Percentiles rank a stretch among this genome's conserved stretches.
Conservation (phyloP, 1,140 invertebrate genomes). For the Drosophila repleta region DNA sequence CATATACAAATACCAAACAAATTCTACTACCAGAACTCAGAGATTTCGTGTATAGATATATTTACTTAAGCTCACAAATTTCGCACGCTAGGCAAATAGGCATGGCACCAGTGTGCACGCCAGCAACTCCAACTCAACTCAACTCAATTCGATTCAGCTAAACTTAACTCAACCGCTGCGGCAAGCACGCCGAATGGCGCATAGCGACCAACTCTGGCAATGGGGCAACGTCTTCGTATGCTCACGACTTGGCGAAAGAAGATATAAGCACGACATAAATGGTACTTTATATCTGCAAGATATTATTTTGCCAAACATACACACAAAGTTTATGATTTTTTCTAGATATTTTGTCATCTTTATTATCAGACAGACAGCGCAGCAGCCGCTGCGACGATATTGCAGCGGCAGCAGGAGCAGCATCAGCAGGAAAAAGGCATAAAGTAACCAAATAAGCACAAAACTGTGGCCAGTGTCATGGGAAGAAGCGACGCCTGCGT, state of each 20-base stretch:
- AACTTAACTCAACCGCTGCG: conserved; percentile 37
- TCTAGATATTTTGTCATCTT: conserved; percentile 83
- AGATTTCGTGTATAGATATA: too few relatives aligned
- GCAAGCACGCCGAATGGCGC: conserved; percentile 44
- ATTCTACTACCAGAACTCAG: too few relatives aligned
- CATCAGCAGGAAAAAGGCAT: conserved; percentile 56
- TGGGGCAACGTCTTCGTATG: conserved; percentile 29
- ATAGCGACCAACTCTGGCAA: conserved; percentile 24
- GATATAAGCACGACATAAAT: conserved; percentile 83
- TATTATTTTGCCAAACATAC: conserved; percentile 83
- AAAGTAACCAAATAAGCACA: conserved; percentile 79
- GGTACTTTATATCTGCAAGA: conserved; percentile 82
- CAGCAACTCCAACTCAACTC: too few relatives aligned
- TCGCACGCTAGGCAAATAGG: not conserved
- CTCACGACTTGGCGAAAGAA: conserved; percentile 79
- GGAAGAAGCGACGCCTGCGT: conserved; percentile 67
- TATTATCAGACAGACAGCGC: conserved; percentile 67
- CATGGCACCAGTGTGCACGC: conserved; percentile 26
- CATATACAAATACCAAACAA: too few relatives aligned
- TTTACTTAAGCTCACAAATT: not conserved
- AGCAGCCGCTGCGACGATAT: conserved; percentile 5
- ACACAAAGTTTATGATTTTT: conserved; percentile 83
- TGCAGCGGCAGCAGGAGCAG: conserved; percentile 18
- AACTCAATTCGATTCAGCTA: conserved; percentile 46
- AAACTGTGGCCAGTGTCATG: conserved; percentile 63